Base-by-base conservation (phyloP, 2,888 invertebrate species). In the Platerodrilus igneus region DNA sequence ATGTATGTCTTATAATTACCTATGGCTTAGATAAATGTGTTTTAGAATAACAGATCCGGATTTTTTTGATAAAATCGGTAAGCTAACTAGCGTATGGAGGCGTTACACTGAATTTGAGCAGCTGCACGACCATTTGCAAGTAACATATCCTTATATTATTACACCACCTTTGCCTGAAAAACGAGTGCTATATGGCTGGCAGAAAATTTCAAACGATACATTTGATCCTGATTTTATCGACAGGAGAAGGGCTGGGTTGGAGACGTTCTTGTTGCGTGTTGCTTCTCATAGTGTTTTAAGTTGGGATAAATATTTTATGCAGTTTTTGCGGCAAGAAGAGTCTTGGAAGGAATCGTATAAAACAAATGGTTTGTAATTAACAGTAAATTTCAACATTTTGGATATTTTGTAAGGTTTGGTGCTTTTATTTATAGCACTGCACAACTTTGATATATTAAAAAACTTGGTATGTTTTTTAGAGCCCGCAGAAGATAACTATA, bases 141-240 rank as follows among this genome's bases (percentile, higher is more conserved):
- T 83, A 17, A 81, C 79, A 18, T 88, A 87, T 67, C 85, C 87
- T n/a, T 82, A 82, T 61, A 74, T 85, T 31, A 81, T 89, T 8
- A 73, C 88, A 53, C 88, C 89, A 13, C 86, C 88, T 1, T 64
- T 90, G 37, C 89, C 89, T 2, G 89, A 89, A 55, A 90, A 90
- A 63, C 72, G 78, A 60, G 81, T 78, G 45, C 71, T 80, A 53
- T 86, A 76, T 66, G 83, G 83, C 2, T 88, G 88, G 86, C 80
- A 84, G 49, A 86, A 86, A 63, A 71, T 77, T 20, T 74, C 79
- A 2, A 81, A 81, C 1, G 88, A 89, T 61, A 84, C 85, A 8
- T 85, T 86, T 52, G 87, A 88, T 64, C 84, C 87, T 0, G 87
- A 86, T 60, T 89, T 89, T 63, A 79, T 89, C 18, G 88, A 89